phyloP scores from a whole-genome alignment of 2,888 invertebrate species.

The Parapristionchus giblindavisi region DNA sequence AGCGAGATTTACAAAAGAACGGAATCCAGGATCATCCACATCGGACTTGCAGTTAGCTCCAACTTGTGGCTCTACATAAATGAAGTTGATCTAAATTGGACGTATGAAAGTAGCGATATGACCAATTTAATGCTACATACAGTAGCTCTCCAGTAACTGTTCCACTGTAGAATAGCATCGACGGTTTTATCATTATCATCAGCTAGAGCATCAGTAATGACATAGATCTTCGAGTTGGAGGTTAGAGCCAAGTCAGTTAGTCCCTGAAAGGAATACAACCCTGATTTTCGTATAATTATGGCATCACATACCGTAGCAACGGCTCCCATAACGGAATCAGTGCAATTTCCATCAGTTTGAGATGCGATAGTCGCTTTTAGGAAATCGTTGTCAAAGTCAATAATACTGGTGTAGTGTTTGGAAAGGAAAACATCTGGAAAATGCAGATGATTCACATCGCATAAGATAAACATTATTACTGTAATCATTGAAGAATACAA shows the following conservation, averaged over 20 bases:
- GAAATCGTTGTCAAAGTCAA: neutral
- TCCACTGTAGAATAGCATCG: neutral
- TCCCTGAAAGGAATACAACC: neutral
- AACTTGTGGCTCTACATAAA: conserved; percentile 50
- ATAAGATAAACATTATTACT: neutral
- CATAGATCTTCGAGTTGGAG: neutral
- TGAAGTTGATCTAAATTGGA: conserved; percentile 49
- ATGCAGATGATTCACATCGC: neutral
- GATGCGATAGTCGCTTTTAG: conserved; percentile 15
- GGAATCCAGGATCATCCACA: conserved; percentile 47
- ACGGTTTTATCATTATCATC: neutral
- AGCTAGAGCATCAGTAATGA: conserved; percentile 26
- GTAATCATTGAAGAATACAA: conserved; percentile 28
- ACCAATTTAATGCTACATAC: neutral
- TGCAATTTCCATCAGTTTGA: conserved; percentile 47
- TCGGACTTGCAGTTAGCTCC: conserved; percentile 28
- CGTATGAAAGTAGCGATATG: neutral
- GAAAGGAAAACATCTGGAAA: neutral
- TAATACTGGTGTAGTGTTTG: neutral
- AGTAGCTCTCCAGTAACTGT: conserved; percentile 27
- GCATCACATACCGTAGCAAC: conserved; percentile 27
- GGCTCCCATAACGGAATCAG: conserved; percentile 49
- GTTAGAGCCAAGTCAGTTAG: conserved; percentile 23
- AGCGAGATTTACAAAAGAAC: conserved; percentile 42
- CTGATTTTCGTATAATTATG: neutral